Evolutionary conservation across 2,888 invertebrate species (phyloP), one percentile per base, ranked within the genome.

Genomic region (Eupithecia insigniata): DNA sequence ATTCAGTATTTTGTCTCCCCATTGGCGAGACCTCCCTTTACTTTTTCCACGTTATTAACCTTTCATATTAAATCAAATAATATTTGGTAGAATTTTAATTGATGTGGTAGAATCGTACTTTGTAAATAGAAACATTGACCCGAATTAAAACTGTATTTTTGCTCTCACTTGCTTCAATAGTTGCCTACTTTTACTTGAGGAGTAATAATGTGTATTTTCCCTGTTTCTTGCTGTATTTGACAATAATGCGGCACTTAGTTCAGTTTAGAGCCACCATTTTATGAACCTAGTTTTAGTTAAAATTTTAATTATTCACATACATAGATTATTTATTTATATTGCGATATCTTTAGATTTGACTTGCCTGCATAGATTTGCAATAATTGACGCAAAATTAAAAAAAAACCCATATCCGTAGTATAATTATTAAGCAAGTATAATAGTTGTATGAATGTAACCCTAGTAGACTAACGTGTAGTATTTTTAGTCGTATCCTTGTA

Each of bases 201-300:
- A 58, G 18, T 28, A 22, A 6, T 43, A 28, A 1, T 43, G 18
- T 43, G 16, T 16, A 22, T 14, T 28, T 58, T 55, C 60, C 30
- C 30, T 55, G 58, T 71, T 46, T 36, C 61, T 39, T 51, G 74
- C 62, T 66, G 66, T 66, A 71, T 74, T 71, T 16, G 66, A 74
- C 71, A 69, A 71, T 68, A 71, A 69, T 72, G 60, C 71, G 69
- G 68, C 70, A 43, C 64, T 10, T 22, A 55, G 18, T 61, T 69
- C 12, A 36, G 36, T 66, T 67, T 66, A 60, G 55, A 71, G n/a
- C 30, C 34, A 67, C 66, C 16, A 22, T 36, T 28, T 36, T 36
- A 22, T 61, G 7, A 30, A 55, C n/a, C 16, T 64, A 32, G 39
- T 64, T 64, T 64, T 60, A 46, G 22, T 30, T 60, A 12, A 28